Percentiles rank a stretch among this genome's conserved stretches.
Conservation (phyloP, 2,113 vertebrate species). For the Trochalopteron elliotii region DNA sequence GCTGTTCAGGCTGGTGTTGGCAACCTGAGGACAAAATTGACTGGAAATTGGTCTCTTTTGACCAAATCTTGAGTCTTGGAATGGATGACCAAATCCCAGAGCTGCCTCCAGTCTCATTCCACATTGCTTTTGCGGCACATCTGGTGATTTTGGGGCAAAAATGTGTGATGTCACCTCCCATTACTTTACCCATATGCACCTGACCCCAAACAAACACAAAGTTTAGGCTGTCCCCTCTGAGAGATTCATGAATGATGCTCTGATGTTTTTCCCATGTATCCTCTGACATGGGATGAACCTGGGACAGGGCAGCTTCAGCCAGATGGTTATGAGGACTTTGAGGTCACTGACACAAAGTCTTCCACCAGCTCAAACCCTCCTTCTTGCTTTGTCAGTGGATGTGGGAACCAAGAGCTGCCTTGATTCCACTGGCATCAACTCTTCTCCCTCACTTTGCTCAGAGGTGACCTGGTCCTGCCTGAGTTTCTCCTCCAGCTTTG, state of each 20-base stretch:
- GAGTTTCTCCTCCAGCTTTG: background rate
- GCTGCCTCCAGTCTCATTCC: background rate
- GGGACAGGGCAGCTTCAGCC: background rate
- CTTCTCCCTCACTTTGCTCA: accelerated
- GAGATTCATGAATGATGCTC: background rate
- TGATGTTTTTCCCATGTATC: accelerated
- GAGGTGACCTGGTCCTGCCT: background rate
- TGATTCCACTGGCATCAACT: background rate
- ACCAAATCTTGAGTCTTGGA: no score
- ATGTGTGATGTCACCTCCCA: accelerated
- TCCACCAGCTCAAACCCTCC: background rate
- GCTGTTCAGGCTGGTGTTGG: background rate
- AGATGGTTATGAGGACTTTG: background rate
- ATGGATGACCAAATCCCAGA: background rate
- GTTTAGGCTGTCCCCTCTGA: background rate
- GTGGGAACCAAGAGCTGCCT: background rate
- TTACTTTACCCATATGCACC: background rate
- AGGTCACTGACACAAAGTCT: background rate
- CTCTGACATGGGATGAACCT: background rate
- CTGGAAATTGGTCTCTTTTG: background rate
- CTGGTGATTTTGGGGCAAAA: background rate
- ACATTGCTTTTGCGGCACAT: accelerated
- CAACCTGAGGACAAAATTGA: background rate
- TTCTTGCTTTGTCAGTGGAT: accelerated
- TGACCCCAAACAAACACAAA: accelerated